Base-by-base conservation (phyloP, 2,797 vertebrate genomes). In the Acanthis flammea region DNA sequence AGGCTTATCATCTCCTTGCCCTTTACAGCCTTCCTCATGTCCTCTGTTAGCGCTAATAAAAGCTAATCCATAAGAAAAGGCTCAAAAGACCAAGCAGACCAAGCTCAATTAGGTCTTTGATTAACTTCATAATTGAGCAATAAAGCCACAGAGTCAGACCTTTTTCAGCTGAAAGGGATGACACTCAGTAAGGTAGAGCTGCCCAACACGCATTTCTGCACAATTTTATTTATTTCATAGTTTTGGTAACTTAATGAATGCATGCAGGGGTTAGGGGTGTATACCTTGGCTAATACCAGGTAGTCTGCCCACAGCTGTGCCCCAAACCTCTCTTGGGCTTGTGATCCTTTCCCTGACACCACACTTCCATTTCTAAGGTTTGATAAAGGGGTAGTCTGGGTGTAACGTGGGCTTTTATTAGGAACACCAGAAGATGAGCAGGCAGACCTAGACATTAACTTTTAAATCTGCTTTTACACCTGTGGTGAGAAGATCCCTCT, bases 91-190 rank as follows among this genome's bases (percentile, higher is more conserved):
- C 54, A 72, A 92, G 77, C 73, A 86, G 79, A 86, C 50, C 80
- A 62, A 92, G 91, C 86, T 92, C 92, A 93, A 87, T 96, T 94
- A 95, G 67, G 89, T 93, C 77, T 93, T 92, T 91, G 67, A 96
- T 96, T 93, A 94, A 72, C 74, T 85, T 92, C 33, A 42, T 87
- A 91, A 94, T 75, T 75, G 58, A 78, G 81, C 87, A 72, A 54
- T 88, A 94, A 94, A 94, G 70, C 77, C 66, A 65, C 33, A 45
- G 63, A 79, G 53, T 27, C 33, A 81, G 58, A 78, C 50, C 63
- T 81, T 68, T 53, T 57, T 53, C 47, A 53, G 12, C 37, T 24
- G 2, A 39, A 78, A 53, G n/a, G 28, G 50, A 33, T 19, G 31
- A 22, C 37, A 19, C 44, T 54, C 16, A 1, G 25, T 44, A 77